These are phyloP conservation scores for Scaptodrosophila latifasciaeformis DNA, from an alignment of 2,888 invertebrate genomes.

Conservation along the genomic window DNA sequence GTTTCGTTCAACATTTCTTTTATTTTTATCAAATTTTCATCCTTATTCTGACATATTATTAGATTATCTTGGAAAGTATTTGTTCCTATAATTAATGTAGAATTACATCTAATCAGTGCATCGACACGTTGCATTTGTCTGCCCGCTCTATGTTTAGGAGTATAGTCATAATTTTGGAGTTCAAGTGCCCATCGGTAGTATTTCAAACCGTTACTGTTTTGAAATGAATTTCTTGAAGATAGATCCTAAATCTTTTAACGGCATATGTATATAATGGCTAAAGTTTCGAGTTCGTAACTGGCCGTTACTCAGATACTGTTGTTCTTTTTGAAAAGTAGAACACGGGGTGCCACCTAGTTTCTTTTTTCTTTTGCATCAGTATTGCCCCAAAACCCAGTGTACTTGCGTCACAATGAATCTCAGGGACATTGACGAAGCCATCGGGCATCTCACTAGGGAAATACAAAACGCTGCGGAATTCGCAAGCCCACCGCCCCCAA, in stretches of 20 bases:
- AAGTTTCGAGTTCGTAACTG: constrained; percentile 3
- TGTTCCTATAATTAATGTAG: not conserved
- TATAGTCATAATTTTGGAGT: no score
- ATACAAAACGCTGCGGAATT: no score
- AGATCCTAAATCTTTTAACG: constrained; percentile 11
- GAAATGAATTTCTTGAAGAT: constrained; percentile 14
- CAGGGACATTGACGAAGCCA: no score
- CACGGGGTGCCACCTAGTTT: constrained; percentile 4
- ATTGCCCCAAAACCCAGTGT: constrained; percentile 14
- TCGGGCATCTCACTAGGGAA: no score
- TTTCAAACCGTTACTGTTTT: no score
- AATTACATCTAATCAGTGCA: not conserved
- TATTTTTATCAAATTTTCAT: not conserved
- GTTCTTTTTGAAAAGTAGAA: constrained; percentile 19
- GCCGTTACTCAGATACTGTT: not conserved
- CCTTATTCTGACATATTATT: not conserved
- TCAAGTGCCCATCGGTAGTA: no score
- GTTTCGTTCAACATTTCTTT: not conserved
- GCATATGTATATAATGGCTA: constrained; percentile 7
- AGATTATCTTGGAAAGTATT: no score
- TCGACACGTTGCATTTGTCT: constrained; percentile 22
- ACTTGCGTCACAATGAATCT: constrained; percentile 16
- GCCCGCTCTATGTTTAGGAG: constrained; percentile 18
- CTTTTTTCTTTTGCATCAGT: constrained; percentile 6
- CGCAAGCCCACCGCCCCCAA: no score